These are phyloP conservation scores for Aproaerema taeniolella DNA, from an alignment of 2,888 invertebrate genomes.

Conservation along the genomic window DNA sequence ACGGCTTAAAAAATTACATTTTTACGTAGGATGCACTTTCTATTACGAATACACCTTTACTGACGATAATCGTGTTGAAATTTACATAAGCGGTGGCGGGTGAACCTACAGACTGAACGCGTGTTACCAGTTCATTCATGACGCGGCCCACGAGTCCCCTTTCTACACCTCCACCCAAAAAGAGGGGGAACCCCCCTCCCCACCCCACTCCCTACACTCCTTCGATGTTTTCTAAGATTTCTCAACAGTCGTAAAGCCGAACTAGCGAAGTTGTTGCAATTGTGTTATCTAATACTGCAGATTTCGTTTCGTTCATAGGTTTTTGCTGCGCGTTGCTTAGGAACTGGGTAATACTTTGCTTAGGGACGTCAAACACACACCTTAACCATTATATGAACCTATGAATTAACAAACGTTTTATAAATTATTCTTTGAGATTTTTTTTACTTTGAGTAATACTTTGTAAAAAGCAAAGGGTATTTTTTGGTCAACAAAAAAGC, in stretches of 20 bases:
- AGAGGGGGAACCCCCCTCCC: no score
- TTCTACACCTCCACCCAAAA: slow-evolving; percentile 20
- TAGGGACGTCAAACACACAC: no score
- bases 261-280: slow-evolving; percentile 8
- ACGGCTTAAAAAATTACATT: background rate
- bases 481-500: no score
- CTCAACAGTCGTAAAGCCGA: slow-evolving; percentile 7
- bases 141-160: slow-evolving; percentile 25
- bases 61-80: slow-evolving; percentile 27
- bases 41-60: slow-evolving; percentile 21
- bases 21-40: slow-evolving; percentile 28
- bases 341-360: no score
- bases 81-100: slow-evolving; percentile 17
- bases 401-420: no score
- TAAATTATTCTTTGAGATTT: no score
- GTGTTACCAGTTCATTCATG: slow-evolving; percentile 42
- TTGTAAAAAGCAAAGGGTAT: no score
- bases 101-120: slow-evolving; percentile 11
- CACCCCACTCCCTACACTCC: slow-evolving; percentile 2
- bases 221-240: slow-evolving; percentile 12
- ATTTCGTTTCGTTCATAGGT: background rate
- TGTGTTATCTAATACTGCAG: slow-evolving; percentile 5
- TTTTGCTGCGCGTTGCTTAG: no score
- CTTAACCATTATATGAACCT: no score
- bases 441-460: no score